Base-by-base conservation (phyloP, 2,797 vertebrate species). In the Chelidonichthys spinosus region DNA sequence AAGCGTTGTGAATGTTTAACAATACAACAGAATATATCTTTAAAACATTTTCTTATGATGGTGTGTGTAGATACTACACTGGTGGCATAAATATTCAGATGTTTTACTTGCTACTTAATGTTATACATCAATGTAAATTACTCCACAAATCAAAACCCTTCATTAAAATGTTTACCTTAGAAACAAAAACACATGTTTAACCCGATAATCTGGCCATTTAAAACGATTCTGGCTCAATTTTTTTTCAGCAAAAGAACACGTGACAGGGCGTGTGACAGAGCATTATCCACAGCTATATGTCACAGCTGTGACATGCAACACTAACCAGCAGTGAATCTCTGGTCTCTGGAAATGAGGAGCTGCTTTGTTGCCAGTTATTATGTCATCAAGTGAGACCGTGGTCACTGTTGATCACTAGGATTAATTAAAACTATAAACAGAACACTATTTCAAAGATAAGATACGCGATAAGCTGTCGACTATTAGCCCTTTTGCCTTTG, bases 401-500 rank as follows among this genome's bases (percentile, higher is more conserved):
- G 11, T 46, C n/a, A 35, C 9, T 7, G 6, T 17, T 25, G 2
- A 54, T 36, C 6, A 33, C 7, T 47, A 40, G 7, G 32, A 42
- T 39, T 63, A 10, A 67, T n/a, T 25, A 36, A 6, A 49, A 50
- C 39, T 60, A 44, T 63, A 50, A 7, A 37, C 5, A 47, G 18
- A 46, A 47, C 0, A 18, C 6, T 10, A 11, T 35, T 43, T 18
- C 9, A 42, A n/a, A 15, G 6, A 47, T 44, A n/a, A 55, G 4
- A 54, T 4, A 15, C 7, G 25, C n/a, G 25, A 50, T 43, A 13
- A 42, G 4, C 15, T 52, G 17, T 7, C 43, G 43, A 39, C 18
- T 11, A 53, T 42, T 6, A 67, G 54, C 60, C 3, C 40, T 44
- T 18, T 59, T 63, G 14, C 71, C 56, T 36, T 44, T n/a, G 65